Base-by-base conservation (phyloP, 1,140 invertebrate genomes). In the Drosophila auraria region DNA sequence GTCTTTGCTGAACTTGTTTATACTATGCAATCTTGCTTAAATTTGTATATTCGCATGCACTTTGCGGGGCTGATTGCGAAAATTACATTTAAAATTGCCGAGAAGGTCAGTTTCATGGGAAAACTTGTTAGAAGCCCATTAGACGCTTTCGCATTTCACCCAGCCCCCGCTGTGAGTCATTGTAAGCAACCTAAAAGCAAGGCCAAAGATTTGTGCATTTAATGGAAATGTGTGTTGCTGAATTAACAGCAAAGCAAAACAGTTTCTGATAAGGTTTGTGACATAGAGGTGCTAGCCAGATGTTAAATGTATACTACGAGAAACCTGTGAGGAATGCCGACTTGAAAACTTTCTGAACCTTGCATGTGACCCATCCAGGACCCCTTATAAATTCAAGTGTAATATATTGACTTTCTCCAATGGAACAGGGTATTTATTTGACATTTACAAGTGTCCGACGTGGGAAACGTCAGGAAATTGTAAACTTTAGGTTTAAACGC, bases 81-180 rank as follows among this genome's bases (percentile, higher is more conserved):
- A 65, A 40, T 65, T 33, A 53, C 11, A 20, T 33, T 17, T 30
- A 23, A 64, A 50, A 63, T 70, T 70, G 47, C 8, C 15, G 14
- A 20, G 30, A 69, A 69, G 60, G 66, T 49, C 47, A 66, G 27
- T 44, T 49, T 53, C 47, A 70, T 66, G 62, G 66, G 27, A 44
- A 50, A 70, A 53, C n/a, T 65, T 51, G 66, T 70, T 70, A 44
- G 15, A 25, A 70, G 40, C 23, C 17, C 20, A 70, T 25, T 53
- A 38, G 42, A 27, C 40, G 40, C 40, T 47, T 59, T 64, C 58
- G 25, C 51, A 64, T 59, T 64, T 64, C n/a, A n/a, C 20, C 20
- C 9, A 54, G 14, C 33, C 3, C 1, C 5, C 33, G n/a, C 38
- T 12, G 23, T 63, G 61, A 40, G n/a, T 57, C 56, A 58, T 5